Base-by-base conservation (phyloP, 2,888 invertebrate genomes). In the Oxystoma pomonae region DNA sequence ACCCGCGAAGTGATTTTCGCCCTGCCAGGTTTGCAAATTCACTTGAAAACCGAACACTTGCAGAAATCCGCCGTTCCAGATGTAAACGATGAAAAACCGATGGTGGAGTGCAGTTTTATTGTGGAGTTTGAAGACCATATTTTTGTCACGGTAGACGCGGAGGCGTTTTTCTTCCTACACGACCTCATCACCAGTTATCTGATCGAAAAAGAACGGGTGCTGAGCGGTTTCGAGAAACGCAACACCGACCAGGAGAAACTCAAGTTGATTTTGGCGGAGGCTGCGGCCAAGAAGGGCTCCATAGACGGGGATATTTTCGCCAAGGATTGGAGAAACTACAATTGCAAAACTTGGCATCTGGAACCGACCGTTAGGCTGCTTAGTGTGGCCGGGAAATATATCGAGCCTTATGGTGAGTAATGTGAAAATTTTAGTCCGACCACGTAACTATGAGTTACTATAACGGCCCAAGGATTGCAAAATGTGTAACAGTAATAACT, bases 61-160 rank as follows among this genome's bases (percentile, higher is more conserved):
- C 97, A 97, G 82, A 86, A 88, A 0, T 85, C 87, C 21, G 80
- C 80, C 59, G 87, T 91, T 60, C 92, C 94, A 35, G 89, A 87
- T 71, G 81, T 85, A 18, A 84, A 76, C 79, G 89, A 87, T 71
- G 87, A 87, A 61, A 94, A 94, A 78, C 96, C 97, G 1, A 85
- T 89, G 58, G 97, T 98, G 22, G 92, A 96, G 73, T 97, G 97
- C 83, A 95, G 95, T 79, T 98, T 99, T 80, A 95, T 98, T 65
- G 98, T 98, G 1, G 97, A 98, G 81, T 98, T 99, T 81, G 96
- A 98, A 78, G 97, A 98, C 81, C 97, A 98, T 79, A 98, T 98
- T 74, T 96, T 95, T 81, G 97, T 98, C 66, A 96, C 97, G 0
- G 96, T 97, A 68, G 96, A 99, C 82, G 98, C 98, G 0, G 98